A percentile compares a stretch with the other conserved stretches of the same genome.
phyloP scores from a whole-genome alignment of 2,113 vertebrate genomes.

The Sceloporus undulatus region DNA sequence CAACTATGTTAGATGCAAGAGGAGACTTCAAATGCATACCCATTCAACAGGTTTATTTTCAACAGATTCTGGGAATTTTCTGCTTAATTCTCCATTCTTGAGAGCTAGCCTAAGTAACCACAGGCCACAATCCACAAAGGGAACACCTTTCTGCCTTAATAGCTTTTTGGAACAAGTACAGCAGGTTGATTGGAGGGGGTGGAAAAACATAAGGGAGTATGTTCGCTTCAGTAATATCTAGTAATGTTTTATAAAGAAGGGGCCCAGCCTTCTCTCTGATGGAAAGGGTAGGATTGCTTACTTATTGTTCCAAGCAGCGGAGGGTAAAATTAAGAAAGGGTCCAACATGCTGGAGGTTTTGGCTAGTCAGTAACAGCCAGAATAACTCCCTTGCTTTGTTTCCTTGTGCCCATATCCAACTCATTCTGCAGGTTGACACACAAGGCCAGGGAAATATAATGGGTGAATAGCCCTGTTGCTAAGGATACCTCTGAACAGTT shows the following conservation, averaged over 20 bases:
- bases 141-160: rapidly evolving
- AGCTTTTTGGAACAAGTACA: slow-evolving; percentile 1
- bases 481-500: slow-evolving; percentile 45
- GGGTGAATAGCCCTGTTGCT: slow-evolving; percentile 46
- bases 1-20: not conserved
- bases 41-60: not conserved
- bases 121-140: not conserved
- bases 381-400: slow-evolving; percentile 8
- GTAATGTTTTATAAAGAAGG: slow-evolving; percentile 24
- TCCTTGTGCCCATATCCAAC: slow-evolving; percentile 19
- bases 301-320: slow-evolving; percentile 12
- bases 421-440: slow-evolving; percentile 28
- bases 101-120: not conserved
- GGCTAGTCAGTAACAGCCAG: slow-evolving; percentile 9
- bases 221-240: not conserved
- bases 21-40: not conserved
- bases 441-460: not conserved
- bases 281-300: slow-evolving; percentile 32
- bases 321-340: slow-evolving; percentile 39
- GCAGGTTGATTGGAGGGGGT: not conserved
- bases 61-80: slow-evolving; percentile 4
- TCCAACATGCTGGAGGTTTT: slow-evolving; percentile 27
- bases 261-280: rapidly evolving
- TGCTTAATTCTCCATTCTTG: not conserved
- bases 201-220: not conserved